These are phyloP conservation scores for Galleria mellonella DNA, from an alignment of 1,140 invertebrate species.

Conservation along the genomic window DNA sequence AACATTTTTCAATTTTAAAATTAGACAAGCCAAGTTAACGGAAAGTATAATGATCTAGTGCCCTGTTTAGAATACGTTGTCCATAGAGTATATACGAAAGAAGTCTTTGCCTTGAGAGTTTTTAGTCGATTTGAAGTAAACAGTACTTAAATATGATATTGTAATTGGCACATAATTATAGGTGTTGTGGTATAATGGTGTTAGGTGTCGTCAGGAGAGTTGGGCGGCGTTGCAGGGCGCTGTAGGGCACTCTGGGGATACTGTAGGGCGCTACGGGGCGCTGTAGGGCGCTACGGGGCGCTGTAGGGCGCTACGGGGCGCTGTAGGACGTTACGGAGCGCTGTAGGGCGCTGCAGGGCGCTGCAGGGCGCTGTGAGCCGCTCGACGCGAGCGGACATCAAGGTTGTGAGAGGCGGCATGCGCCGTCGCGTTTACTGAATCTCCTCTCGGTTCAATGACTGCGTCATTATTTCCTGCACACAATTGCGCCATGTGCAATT, in stretches of 20 bases:
- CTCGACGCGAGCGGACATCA: constrained; percentile 9
- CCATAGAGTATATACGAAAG: constrained; percentile 63
- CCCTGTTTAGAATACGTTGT: constrained; percentile 64
- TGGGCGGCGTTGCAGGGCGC: no score
- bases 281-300: no score
- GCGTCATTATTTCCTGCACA: constrained; percentile 63
- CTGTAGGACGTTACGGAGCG: no score
- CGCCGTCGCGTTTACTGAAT: constrained; percentile 50
- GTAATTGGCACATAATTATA: constrained; percentile 47
- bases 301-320: no score
- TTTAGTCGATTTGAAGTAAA: constrained; percentile 66
- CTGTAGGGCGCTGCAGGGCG: no score
- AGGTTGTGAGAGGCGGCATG: constrained; percentile 52
- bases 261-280: constrained; percentile 5
- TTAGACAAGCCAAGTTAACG: constrained; percentile 54
- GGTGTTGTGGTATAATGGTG: constrained; percentile 54
- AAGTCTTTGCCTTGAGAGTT: constrained; percentile 66
- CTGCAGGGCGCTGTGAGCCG: constrained; percentile 1
- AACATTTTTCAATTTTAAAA: constrained; percentile 58
- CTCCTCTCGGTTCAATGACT: constrained; percentile 66
- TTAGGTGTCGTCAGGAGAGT: constrained; percentile 24
- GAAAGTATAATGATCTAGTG: constrained; percentile 67
- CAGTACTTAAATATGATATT: constrained; percentile 65
- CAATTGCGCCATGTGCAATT: constrained; percentile 70
- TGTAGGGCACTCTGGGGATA: no score